Percentiles rank a stretch among this genome's conserved stretches.
Conservation (phyloP, 2,888 invertebrate species). For the Ypsolopha sequella region DNA sequence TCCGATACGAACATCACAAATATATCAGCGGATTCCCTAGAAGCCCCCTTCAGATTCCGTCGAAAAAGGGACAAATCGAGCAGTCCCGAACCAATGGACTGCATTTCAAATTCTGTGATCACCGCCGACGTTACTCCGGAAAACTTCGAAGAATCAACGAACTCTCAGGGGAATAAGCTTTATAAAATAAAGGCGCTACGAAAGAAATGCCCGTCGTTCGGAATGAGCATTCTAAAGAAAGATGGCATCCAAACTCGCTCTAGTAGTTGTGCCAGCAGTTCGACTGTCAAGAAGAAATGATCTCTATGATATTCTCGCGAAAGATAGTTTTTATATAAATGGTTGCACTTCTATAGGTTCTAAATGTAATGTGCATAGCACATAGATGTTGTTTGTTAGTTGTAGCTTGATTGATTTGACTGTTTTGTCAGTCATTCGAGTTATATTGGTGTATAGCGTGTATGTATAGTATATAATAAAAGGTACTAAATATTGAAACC, state of each 20-base stretch:
- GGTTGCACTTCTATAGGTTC: constrained; percentile 22
- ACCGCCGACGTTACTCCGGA: constrained; percentile 58
- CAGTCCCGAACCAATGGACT: constrained; percentile 63
- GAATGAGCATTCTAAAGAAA: constrained; percentile 50
- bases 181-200: constrained; percentile 63
- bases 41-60: constrained; percentile 53
- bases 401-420: constrained; percentile 27
- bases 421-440: constrained; percentile 5
- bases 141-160: constrained; percentile 53
- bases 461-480: constrained; percentile 8
- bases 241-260: constrained; percentile 60
- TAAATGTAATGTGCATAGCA: constrained; percentile 32
- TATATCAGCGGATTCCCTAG: constrained; percentile 58
- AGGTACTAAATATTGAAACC: not conserved
- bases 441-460: constrained; percentile 6
- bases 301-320: constrained; percentile 24
- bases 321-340: constrained; percentile 16
- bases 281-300: constrained; percentile 66
- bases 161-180: constrained; percentile 61
- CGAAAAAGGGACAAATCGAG: constrained; percentile 57
- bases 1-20: constrained; percentile 63
- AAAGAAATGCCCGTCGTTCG: constrained; percentile 56
- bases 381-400: constrained; percentile 15
- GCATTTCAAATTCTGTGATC: constrained; percentile 46
- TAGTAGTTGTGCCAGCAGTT: constrained; percentile 49